Base-by-base conservation (phyloP, 2,888 invertebrate species). In the Macrophya annulata region DNA sequence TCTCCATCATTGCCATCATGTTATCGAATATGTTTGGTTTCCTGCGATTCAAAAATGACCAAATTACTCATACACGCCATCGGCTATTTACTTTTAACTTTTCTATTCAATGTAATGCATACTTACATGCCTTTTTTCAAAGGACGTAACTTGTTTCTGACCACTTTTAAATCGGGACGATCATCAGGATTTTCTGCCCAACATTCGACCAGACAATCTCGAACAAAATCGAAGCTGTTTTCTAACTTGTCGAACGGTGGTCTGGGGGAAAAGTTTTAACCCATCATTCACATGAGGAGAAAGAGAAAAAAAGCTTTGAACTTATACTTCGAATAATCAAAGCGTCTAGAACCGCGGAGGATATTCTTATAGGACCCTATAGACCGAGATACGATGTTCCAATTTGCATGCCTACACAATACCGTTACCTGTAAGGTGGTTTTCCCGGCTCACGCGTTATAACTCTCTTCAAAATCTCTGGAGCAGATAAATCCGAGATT, bases 1-100 rank as follows among this genome's bases (percentile, higher is more conserved):
- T 98, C 93, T 99, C 99, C 98, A 99, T 98, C 96, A 99, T 98
- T 0, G 97, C 97, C 95, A 99, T 98, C 98, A 99, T 99, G 92
- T 99, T 99, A 93, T 99, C 99, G 90, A 99, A 98, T 90, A 99
- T 99, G 93, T 99, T 99, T 25, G 98, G 96, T 93, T 98, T 97
- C 97, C 98, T 98, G 91, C 25, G 86, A 88, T 4, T n/a, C 40
- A 71, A 40, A 40, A 40, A 81, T 84, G 79, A 86, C 68, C 21
- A 74, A 45, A 72, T 71, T 48, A 51, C 31, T 31, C 40, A 76
- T 85, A 77, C 2, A n/a, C n/a, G 10, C 8, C 15, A 17, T 45
- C n/a, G 17, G 25, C 31, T 25, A 5, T 15, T 51, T 0, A 40
- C 21, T n/a, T 72, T 3, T 21, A n/a, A n/a, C n/a, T 21, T 45